Evolutionary conservation across 2,113 vertebrate species (phyloP).

Genomic region (Micronisus gabar): DNA sequence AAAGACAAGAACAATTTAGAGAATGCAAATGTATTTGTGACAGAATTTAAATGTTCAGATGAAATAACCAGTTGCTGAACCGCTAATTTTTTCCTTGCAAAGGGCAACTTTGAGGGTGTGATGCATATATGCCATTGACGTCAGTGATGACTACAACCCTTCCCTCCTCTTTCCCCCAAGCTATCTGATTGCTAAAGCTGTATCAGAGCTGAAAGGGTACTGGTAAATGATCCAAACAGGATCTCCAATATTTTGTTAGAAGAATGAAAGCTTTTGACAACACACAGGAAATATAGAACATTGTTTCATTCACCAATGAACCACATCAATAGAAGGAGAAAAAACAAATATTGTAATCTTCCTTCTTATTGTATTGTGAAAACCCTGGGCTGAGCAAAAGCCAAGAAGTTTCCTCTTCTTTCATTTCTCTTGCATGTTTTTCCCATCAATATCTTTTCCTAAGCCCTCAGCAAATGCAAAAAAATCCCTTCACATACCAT

Average conservation of each 20-base stretch:
- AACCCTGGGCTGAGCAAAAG: background rate
- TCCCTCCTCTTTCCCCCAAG: background rate
- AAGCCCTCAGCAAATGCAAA: background rate
- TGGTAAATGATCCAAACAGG: background rate
- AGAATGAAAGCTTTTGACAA: background rate
- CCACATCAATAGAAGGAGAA: background rate
- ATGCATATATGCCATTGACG: background rate
- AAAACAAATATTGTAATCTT: background rate
- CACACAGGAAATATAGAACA: background rate
- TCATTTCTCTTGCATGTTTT: background rate
- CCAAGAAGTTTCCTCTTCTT: background rate
- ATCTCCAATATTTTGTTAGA: background rate
- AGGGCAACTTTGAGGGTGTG: background rate
- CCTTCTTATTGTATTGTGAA: background rate
- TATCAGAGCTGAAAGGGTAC: background rate
- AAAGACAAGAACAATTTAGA: background rate
- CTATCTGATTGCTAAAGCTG: background rate
- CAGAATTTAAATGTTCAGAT: background rate
- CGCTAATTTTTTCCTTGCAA: background rate
- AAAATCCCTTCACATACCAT: background rate
- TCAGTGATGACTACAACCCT: background rate
- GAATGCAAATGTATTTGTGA: background rate
- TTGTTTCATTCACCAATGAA: background rate
- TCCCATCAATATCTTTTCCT: background rate
- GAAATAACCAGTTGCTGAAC: background rate